Evolutionary conservation across 2,888 invertebrate species (phyloP).

Genomic region (Amblyjoppa fuscipennis): DNA sequence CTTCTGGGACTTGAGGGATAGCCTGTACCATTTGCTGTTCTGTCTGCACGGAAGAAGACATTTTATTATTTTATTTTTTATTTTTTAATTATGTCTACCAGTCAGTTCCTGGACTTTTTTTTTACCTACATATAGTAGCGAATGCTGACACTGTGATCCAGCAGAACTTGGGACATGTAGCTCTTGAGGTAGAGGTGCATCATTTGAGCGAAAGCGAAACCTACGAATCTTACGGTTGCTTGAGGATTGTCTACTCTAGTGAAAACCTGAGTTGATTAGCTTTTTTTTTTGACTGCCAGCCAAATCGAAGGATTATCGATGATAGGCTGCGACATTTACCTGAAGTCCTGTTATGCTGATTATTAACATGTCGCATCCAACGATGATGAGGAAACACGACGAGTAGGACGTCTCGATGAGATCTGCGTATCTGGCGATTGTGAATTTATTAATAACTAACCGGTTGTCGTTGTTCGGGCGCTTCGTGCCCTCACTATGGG

Average conservation of each 20-base stretch:
- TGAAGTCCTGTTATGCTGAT: constrained; percentile 3
- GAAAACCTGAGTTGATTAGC: neutral
- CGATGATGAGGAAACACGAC: neutral
- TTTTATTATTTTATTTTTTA: no score
- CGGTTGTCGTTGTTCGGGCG: neutral
- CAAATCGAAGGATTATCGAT: neutral
- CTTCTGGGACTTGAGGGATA: neutral
- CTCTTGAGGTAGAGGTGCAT: neutral
- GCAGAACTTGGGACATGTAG: neutral
- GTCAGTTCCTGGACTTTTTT: no score
- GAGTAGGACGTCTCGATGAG: neutral
- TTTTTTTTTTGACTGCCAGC: neutral
- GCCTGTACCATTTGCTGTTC: neutral
- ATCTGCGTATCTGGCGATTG: neutral
- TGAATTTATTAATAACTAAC: neutral
- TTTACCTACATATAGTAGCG: neutral
- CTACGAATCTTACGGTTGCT: neutral
- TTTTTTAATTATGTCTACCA: no score
- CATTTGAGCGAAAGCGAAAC: neutral
- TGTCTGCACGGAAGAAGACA: neutral
- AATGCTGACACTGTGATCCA: neutral
- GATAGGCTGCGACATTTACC: neutral
- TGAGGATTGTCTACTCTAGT: neutral
- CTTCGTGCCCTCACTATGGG: no score
- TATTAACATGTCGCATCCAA: neutral